Base-by-base conservation (phyloP, 1,140 invertebrate species). In the Monomorium pharaonis region DNA sequence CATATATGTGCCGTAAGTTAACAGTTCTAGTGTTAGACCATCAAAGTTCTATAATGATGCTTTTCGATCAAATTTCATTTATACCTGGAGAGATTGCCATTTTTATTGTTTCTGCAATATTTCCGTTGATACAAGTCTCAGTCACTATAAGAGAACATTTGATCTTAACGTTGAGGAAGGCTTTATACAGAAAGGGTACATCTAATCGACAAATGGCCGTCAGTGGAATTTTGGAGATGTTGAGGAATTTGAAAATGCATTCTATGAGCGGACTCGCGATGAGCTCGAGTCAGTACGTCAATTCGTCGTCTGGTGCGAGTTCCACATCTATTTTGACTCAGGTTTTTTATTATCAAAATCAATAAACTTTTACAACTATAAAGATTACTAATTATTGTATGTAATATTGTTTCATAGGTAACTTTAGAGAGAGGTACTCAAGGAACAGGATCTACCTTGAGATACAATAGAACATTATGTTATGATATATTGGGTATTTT, bases 401-500 rank as follows among this genome's bases (percentile, higher is more conserved):
- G 67, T 18, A 3, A 16, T 30, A 24, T n/a, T 44, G 0, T 42
- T 74, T 84, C 63, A 30, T 65, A 95, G 92, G 93, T 91, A 12
- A 93, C 91, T 2, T 60, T 95, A 27, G 94, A 95, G 51, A 91
- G 85, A 86, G 65, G 47, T n/a, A 72, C 90, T 1, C 88, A 76
- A 24, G 86, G 63, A 84, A 70, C 42, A 65, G 18, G 85, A 9
- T 27, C 58, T 10, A 85, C 72, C 14, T 42, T 87, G 0, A 94
- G 94, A 89, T 94, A 94, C 24, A 96, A 96, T 86, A 95, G 95
- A 84, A 95, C 95, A 5, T 93, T 97, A 37, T 96, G 96, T 86
- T 93, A 96, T 74, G 96, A 97, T 91, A 94, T 97, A 30, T 90
- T 97, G 14, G 95, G 94, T 2, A 96, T 97, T 89, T 91, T 97